Evolutionary conservation across 1,140 invertebrate species (phyloP).

Genomic region (Caenorhabditis briggsae): DNA sequence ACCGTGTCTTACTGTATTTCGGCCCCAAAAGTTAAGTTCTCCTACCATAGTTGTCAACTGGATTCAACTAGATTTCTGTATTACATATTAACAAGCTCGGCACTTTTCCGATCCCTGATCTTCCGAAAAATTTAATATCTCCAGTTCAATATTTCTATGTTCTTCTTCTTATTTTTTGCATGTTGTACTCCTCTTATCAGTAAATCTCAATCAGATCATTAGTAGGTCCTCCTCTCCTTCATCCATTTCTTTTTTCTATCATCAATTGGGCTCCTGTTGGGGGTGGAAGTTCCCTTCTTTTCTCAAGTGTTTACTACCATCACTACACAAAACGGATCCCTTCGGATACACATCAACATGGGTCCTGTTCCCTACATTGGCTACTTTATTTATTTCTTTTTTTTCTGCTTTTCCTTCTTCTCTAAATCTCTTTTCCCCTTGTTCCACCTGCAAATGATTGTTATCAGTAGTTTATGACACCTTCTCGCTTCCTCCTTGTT

Average conservation of each 20-base stretch:
- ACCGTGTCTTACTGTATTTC: too few species aligned
- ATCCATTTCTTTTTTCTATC: constrained; percentile 32
- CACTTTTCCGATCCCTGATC: too few species aligned
- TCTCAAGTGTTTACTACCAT: constrained; percentile 47
- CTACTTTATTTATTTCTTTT: not conserved
- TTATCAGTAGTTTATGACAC: constrained; percentile 29
- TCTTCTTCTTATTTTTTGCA: not conserved
- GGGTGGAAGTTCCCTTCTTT: constrained; percentile 46
- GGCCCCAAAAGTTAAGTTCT: too few species aligned
- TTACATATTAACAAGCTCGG: too few species aligned
- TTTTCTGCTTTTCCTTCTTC: not conserved
- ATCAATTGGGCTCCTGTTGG: constrained; percentile 42
- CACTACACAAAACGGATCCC: constrained; percentile 44
- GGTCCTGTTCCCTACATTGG: constrained; percentile 30
- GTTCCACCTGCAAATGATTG: not conserved
- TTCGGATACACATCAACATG: constrained; percentile 22
- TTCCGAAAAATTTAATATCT: too few species aligned
- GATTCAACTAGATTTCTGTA: too few species aligned
- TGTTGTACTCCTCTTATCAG: not conserved
- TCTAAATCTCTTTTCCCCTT: constrained; percentile 17
- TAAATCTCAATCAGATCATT: constrained; percentile 15
- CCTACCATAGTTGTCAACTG: too few species aligned
- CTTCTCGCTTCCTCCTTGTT: not conserved
- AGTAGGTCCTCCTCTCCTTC: not conserved
- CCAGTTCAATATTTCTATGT: not conserved